Conservation (phyloP, 2,113 vertebrate species). For the Gopherus flavomarginatus region DNA sequence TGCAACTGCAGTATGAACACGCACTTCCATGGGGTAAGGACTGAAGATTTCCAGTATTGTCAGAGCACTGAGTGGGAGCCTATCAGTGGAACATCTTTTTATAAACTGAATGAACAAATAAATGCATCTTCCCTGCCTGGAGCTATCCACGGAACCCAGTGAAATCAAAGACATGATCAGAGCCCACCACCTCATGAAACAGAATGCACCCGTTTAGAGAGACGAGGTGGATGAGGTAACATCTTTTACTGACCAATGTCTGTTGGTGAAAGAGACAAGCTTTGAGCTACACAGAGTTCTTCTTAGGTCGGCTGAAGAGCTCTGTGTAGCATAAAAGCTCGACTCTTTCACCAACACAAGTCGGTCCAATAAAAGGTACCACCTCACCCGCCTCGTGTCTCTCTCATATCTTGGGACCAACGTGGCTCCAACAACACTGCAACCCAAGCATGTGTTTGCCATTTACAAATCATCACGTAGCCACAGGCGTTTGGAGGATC, state of each 20-base stretch:
- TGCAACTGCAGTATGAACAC: background rate
- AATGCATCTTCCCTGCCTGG: background rate
- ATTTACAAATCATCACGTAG: background rate
- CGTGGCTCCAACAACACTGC: background rate
- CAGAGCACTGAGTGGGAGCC: background rate
- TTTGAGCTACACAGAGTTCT: too few species aligned
- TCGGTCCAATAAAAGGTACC: background rate
- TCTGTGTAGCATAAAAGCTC: background rate
- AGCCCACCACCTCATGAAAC: rapidly evolving
- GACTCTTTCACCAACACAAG: background rate
- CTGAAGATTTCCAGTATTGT: background rate
- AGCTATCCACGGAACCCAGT: rapidly evolving
- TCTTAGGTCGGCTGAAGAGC: background rate
- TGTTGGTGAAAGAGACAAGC: too few species aligned
- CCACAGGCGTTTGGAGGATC: rapidly evolving
- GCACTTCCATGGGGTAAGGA: rapidly evolving
- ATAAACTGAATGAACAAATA: rapidly evolving
- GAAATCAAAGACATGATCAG: background rate
- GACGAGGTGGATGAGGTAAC: too few species aligned
- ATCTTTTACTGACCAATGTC: too few species aligned
- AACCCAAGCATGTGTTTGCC: background rate
- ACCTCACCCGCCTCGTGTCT: background rate
- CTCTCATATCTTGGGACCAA: background rate
- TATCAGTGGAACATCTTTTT: background rate
- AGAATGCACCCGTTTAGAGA: too few species aligned